Conservation (phyloP, 2,888 invertebrate genomes). For the Griposia aprilina region DNA sequence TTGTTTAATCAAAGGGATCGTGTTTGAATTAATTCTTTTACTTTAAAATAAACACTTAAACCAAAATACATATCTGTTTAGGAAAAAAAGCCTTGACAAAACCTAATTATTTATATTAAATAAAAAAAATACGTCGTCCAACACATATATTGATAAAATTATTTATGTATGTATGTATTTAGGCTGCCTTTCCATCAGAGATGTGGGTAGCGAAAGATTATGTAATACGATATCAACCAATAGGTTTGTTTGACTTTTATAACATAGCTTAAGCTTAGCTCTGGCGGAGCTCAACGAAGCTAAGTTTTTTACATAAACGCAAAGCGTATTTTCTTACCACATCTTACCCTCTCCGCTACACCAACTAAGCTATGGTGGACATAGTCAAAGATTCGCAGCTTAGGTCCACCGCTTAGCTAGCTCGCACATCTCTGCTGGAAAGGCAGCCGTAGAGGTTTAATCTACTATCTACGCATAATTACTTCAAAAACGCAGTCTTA, state of each 20-base stretch:
- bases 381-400: background rate
- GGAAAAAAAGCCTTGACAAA: background rate
- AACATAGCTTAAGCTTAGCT: background rate
- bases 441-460: no score
- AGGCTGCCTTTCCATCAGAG: background rate
- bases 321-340: background rate
- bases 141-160: background rate
- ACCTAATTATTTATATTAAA: background rate
- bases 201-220: background rate
- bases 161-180: background rate
- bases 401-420: background rate
- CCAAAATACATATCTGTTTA: no score
- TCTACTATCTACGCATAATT: slow-evolving; percentile 54
- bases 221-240: background rate
- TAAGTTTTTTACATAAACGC: background rate
- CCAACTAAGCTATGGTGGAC: background rate
- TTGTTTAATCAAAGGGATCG: no score
- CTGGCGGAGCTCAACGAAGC: background rate
- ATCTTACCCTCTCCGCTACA: background rate
- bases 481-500: slow-evolving; percentile 83
- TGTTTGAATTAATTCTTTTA: no score
- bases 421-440: background rate
- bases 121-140: background rate
- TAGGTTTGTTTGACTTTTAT: background rate
- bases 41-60: no score